Percentiles rank a stretch among this genome's conserved stretches.
These are phyloP conservation scores for Gymnocypris eckloni DNA, from an alignment of 2,797 vertebrate species.

Conservation along the genomic window DNA sequence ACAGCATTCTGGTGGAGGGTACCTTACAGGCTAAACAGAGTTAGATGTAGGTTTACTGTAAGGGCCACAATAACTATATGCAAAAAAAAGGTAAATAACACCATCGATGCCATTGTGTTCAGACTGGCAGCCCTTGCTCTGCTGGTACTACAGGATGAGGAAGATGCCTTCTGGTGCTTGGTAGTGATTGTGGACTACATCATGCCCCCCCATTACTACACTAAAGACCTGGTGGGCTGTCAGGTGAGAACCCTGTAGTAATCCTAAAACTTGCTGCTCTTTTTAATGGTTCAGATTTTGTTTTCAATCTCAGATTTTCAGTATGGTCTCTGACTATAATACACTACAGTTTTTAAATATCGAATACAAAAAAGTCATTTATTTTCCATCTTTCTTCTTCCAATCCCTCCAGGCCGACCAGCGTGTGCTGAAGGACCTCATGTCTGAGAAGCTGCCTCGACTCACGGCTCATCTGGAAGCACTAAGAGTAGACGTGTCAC, in stretches of 20 bases:
- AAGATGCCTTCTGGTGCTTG: conserved; percentile 93
- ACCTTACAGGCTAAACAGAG: not conserved
- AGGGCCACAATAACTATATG: not conserved
- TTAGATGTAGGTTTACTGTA: not conserved
- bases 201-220: conserved; percentile 93
- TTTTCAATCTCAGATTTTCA: not conserved
- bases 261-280: not conserved
- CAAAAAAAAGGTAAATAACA: not conserved
- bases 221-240: conserved; percentile 87
- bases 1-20: not conserved
- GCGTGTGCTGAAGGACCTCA: conserved; percentile 91
- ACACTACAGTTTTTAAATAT: too few relatives aligned
- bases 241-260: conserved; percentile 79
- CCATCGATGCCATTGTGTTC: not conserved
- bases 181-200: conserved; percentile 89
- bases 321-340: not conserved
- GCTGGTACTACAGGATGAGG: conserved; percentile 88
- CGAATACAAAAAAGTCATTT: not conserved
- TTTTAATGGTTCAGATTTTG: not conserved
- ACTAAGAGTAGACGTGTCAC: conserved; percentile 84
- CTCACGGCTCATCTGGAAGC: conserved; percentile 85
- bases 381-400: not conserved
- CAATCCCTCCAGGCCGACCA: conserved; percentile 86
- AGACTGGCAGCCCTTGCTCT: conserved; percentile 92
- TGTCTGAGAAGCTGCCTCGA: conserved; percentile 89